phyloP scores from a whole-genome alignment of 2,113 vertebrate genomes.

The Zosterops borbonicus region DNA sequence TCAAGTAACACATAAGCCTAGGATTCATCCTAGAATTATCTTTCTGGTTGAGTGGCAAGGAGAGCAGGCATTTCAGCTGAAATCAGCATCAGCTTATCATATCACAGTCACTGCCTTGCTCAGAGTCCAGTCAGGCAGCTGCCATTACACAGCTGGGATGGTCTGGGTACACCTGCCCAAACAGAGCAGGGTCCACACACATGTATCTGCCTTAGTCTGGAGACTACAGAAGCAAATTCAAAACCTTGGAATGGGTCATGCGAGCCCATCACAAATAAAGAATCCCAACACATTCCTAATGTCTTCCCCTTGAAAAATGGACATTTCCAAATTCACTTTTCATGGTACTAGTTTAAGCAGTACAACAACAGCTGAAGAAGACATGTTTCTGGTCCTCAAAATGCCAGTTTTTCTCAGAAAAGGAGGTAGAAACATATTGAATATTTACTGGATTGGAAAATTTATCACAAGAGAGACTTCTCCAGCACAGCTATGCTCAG shows the following conservation, averaged over 20 bases:
- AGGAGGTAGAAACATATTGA: background rate
- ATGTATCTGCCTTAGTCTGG: background rate
- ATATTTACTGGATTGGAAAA: conserved; percentile 24
- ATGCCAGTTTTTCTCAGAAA: background rate
- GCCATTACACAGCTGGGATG: background rate
- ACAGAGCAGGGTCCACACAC: background rate
- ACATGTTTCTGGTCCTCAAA: background rate
- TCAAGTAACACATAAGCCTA: background rate
- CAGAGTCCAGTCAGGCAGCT: background rate
- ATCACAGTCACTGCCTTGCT: background rate
- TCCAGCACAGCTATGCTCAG: background rate
- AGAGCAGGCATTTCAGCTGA: background rate
- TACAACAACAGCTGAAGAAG: background rate
- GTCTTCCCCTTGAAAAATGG: background rate
- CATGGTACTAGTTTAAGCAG: background rate
- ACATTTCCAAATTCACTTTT: background rate
- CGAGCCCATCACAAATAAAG: background rate
- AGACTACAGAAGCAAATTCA: background rate
- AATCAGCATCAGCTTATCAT: background rate
- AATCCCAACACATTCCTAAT: background rate
- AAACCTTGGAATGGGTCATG: background rate
- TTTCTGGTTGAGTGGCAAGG: rapidly evolving
- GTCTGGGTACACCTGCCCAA: background rate
- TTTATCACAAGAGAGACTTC: background rate
- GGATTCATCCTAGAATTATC: background rate